Percentiles rank a stretch among this genome's conserved stretches.
Evolutionary conservation across 2,113 vertebrate genomes (phyloP).

Genomic region (Sander lucioperca): DNA sequence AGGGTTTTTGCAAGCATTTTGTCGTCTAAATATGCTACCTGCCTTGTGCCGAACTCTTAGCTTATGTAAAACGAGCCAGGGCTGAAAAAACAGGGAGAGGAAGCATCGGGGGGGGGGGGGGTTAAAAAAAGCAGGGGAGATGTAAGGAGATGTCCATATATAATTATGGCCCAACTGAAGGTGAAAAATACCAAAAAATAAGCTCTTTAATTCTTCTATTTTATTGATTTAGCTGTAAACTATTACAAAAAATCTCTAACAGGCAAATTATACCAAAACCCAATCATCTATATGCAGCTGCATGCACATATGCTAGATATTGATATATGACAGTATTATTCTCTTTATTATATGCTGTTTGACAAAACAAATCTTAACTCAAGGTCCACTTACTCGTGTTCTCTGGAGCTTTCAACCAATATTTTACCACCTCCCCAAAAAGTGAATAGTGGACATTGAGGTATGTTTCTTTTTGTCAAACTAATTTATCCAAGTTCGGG

Average conservation of each 20-base stretch:
- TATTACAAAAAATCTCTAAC: not conserved
- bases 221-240: not conserved
- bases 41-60: too few relatives aligned
- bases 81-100: too few relatives aligned
- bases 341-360: not conserved
- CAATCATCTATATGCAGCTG: not conserved
- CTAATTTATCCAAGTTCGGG: not conserved
- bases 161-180: not conserved
- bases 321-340: too few relatives aligned
- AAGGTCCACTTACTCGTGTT: not conserved
- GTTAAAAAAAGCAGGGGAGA: not conserved
- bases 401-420: not conserved
- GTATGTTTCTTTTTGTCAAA: not conserved
- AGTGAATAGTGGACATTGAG: not conserved
- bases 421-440: not conserved
- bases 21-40: too few relatives aligned
- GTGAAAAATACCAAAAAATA: not conserved
- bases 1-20: too few relatives aligned
- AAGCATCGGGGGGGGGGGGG: too few relatives aligned
- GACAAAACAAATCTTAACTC: not conserved
- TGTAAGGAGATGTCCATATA: too few relatives aligned
- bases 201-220: not conserved
- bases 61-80: too few relatives aligned
- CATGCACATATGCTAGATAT: not conserved
- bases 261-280: not conserved